Base-by-base conservation (phyloP, 2,797 vertebrate genomes). In the Octomys mimax region DNA sequence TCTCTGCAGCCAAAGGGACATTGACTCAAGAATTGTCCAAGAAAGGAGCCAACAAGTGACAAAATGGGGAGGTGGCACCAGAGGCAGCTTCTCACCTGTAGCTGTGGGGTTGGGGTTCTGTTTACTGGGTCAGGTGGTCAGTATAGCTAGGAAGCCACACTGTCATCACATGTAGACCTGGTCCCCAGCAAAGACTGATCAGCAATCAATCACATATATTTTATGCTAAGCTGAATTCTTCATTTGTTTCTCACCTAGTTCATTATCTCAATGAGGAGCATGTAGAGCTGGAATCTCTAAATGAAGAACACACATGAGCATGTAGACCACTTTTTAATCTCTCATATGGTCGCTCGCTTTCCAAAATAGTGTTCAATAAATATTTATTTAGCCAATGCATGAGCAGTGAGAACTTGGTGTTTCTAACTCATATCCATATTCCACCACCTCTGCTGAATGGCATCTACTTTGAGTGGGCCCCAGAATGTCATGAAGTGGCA, bases 211-310 rank as follows among this genome's bases (percentile, higher is more conserved):
- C 7, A 26, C 39, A 46, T 36, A 28, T 52, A 86, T 68, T 83
- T 89, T 80, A 92, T 70, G 33, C 70, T 87, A 79, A 71, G 46
- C 9, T 57, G 19, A 79, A 88, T 81, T 85, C 66, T 84, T 18
- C 13, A 36, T 57, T 26, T 85, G 12, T 73, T 77, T 77, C 89
- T 78, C 61, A 77, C 54, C 28, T 46, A 31, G 33, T 52, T 88
- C 26, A 91, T 80, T 59, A 89, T 73, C 79, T 78, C 85, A 89
- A 52, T 26, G 26, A 71, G 10, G 21, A 84, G 31, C n/a, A 1
- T 14, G 6, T 33, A 46, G 22, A 57, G 31, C 7, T 80, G 12
- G 7, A 92, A n/a, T 92, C n/a, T 42, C 21, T 59, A 33, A 85
- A 68, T 24, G 19, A 68, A 80, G 24, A 75, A 16, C 2, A 87